These are phyloP conservation scores for Tryphoninae sp. DNA, from an alignment of 2,888 invertebrate species.

Conservation along the genomic window DNA sequence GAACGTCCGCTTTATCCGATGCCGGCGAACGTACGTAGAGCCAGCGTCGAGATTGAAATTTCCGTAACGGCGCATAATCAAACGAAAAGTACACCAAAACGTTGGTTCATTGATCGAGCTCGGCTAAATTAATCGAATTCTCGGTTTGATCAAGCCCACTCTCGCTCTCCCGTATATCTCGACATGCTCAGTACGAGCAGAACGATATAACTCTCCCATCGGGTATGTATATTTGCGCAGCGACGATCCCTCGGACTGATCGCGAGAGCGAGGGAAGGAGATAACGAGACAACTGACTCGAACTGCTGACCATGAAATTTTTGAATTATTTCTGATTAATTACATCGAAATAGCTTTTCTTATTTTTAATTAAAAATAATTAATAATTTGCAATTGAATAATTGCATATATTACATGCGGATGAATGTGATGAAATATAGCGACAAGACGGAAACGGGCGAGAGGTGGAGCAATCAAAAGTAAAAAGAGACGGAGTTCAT, in stretches of 20 bases:
- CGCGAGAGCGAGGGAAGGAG: slow-evolving; percentile 4
- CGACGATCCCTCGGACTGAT: slow-evolving; percentile 4
- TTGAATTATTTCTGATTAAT: background rate
- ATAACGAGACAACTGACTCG: slow-evolving; percentile 12
- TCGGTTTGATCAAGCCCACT: slow-evolving; percentile 10
- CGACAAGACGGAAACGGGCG: too few relatives aligned
- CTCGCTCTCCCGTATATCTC: background rate
- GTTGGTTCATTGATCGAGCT: slow-evolving; percentile 46
- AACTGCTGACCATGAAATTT: slow-evolving; percentile 29
- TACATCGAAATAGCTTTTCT: too few relatives aligned
- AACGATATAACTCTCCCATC: slow-evolving; percentile 2
- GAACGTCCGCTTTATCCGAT: too few relatives aligned
- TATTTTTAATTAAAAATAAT: too few relatives aligned
- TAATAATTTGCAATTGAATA: too few relatives aligned
- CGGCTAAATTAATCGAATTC: slow-evolving; percentile 33
- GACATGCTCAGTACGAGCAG: slow-evolving; percentile 1
- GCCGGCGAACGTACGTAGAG: too few relatives aligned
- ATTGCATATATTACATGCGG: too few relatives aligned
- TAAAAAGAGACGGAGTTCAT: too few relatives aligned
- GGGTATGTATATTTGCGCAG: slow-evolving; percentile 12
- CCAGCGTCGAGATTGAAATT: background rate
- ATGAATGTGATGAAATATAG: too few relatives aligned
- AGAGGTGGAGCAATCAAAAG: too few relatives aligned
- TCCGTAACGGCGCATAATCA: slow-evolving; percentile 18
- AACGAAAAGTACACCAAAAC: slow-evolving; percentile 23